Evolutionary conservation across 1,140 invertebrate genomes (phyloP).

Genomic region (Micrasema minimum): DNA sequence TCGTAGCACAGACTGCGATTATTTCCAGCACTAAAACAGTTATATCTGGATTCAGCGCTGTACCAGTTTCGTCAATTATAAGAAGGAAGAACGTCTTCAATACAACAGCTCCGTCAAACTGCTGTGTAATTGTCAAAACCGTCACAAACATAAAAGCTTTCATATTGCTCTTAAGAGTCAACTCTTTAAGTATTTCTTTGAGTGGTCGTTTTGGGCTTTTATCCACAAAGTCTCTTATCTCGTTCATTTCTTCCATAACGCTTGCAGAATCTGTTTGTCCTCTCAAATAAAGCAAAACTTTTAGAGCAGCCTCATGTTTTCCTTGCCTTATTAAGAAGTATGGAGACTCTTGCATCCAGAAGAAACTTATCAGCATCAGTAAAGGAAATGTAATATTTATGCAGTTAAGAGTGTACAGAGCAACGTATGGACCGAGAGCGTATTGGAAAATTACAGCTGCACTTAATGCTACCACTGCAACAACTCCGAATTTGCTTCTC

Average conservation of each 20-base stretch:
- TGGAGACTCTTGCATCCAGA: slow-evolving; percentile 75
- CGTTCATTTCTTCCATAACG: slow-evolving; percentile 55
- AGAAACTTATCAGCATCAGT: slow-evolving; percentile 68
- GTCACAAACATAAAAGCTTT: slow-evolving; percentile 10
- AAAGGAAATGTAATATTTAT: slow-evolving; percentile 66
- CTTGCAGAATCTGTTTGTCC: slow-evolving; percentile 57
- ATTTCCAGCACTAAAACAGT: slow-evolving; percentile 14
- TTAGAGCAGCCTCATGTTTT: slow-evolving; percentile 65
- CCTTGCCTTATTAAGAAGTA: slow-evolving; percentile 72
- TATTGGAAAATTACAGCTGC: slow-evolving; percentile 6
- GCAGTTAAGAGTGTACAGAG: not conserved
- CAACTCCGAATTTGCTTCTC: slow-evolving; percentile 7
- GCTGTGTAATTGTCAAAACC: slow-evolving; percentile 5
- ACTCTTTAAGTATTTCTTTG: slow-evolving; percentile 21
- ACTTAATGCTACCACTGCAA: not conserved
- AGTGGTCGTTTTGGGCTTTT: slow-evolving; percentile 43
- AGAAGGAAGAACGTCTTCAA: slow-evolving; percentile 17
- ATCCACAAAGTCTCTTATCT: slow-evolving; percentile 13
- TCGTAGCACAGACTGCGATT: not conserved
- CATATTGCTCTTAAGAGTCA: slow-evolving; percentile 24
- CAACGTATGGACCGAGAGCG: slow-evolving; percentile 11
- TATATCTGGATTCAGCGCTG: not conserved
- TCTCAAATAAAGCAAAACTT: slow-evolving; percentile 72
- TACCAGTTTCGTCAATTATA: slow-evolving; percentile 21
- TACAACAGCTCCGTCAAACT: slow-evolving; percentile 21